phyloP scores from a whole-genome alignment of 1,140 invertebrate genomes.

The Kradibia gibbosae region DNA sequence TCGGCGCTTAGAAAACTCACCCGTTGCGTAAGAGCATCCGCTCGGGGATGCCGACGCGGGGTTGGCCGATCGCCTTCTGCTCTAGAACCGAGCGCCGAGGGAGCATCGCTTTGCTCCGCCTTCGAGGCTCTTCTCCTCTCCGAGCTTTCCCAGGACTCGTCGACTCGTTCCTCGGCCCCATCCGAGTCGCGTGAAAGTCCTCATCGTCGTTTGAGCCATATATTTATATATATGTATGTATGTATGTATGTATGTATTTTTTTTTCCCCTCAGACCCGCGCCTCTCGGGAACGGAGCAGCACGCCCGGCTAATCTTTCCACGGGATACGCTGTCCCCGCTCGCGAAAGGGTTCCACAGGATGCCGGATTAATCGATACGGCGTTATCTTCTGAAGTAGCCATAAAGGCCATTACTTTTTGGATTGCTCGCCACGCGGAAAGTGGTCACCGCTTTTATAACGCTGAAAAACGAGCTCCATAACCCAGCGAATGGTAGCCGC shows the following conservation, averaged over 20 bases:
- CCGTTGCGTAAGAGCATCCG: conserved; percentile 56
- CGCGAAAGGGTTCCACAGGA: background rate
- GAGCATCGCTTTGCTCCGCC: no score
- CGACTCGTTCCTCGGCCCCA: background rate
- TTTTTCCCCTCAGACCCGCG: no score
- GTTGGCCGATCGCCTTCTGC: background rate
- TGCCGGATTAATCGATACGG: background rate
- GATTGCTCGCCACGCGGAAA: background rate
- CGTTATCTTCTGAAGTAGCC: background rate
- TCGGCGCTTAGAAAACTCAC: conserved; percentile 64
- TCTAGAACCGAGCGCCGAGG: no score
- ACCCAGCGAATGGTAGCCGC: background rate
- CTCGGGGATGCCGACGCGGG: background rate
- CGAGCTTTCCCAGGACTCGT: background rate
- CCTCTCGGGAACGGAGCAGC: no score
- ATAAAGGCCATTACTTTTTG: background rate
- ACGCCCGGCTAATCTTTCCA: background rate
- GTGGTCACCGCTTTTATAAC: background rate
- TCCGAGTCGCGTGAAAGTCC: no score
- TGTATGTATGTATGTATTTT: no score
- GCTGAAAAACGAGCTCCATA: background rate
- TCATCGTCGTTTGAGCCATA: no score
- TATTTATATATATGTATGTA: no score
- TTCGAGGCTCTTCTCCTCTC: background rate
- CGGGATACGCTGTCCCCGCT: background rate